Percentiles rank a stretch among this genome's conserved stretches.
phyloP scores from a whole-genome alignment of 2,888 invertebrate genomes.

The Orthonevra nobilis region DNA sequence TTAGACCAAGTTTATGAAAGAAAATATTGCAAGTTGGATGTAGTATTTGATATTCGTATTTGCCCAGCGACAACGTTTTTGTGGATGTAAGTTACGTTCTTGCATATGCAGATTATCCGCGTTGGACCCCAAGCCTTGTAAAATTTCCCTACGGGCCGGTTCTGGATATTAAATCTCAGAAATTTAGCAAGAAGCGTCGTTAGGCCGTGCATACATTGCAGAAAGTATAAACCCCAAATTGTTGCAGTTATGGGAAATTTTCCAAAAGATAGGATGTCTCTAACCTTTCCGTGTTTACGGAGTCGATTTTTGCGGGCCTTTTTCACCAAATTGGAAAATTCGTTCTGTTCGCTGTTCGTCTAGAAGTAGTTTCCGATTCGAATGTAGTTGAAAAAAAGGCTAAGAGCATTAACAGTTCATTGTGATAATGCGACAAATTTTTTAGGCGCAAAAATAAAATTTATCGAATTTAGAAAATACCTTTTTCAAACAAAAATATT shows the following conservation, averaged over 20 bases:
- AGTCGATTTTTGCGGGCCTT: slow-evolving; percentile 21
- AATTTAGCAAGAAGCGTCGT: not conserved
- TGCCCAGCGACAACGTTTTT: slow-evolving; percentile 13
- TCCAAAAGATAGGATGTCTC: slow-evolving; percentile 13
- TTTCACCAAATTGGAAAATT: slow-evolving; percentile 26
- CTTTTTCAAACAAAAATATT: slow-evolving; percentile 22
- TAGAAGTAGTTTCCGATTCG: slow-evolving; percentile 25
- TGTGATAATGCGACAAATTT: slow-evolving; percentile 32
- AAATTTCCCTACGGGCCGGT: slow-evolving; percentile 17
- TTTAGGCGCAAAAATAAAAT: slow-evolving; percentile 23
- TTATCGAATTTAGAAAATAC: slow-evolving; percentile 22
- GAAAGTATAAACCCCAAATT: slow-evolving; percentile 2
- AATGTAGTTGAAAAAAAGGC: slow-evolving; percentile 1
- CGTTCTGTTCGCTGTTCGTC: slow-evolving; percentile 10
- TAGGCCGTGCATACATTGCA: slow-evolving; percentile 18
- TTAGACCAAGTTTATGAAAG: not conserved
- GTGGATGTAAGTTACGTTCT: slow-evolving; percentile 1
- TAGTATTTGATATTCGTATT: slow-evolving; percentile 2
- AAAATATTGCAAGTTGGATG: slow-evolving; percentile 8
- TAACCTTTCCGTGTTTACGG: slow-evolving; percentile 18
- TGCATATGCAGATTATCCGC: slow-evolving; percentile 26
- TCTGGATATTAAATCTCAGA: slow-evolving; percentile 33
- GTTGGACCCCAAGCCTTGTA: slow-evolving; percentile 45
- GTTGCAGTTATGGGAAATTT: slow-evolving; percentile 26
- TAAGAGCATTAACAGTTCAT: slow-evolving; percentile 16